phyloP scores from a whole-genome alignment of 1,140 invertebrate species.

The Hestina assimilis region DNA sequence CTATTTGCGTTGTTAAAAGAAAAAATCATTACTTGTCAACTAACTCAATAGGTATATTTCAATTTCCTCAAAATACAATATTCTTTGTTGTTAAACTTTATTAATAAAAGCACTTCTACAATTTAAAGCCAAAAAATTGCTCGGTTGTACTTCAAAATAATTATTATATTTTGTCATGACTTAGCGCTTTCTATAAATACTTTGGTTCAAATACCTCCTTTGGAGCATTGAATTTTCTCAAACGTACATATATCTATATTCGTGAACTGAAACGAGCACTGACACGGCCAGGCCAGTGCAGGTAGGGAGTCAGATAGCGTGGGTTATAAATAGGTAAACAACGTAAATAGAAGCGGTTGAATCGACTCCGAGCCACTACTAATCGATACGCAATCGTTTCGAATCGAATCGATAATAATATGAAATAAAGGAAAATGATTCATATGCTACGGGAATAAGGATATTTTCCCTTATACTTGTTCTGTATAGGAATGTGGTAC shows the following conservation, averaged over 20 bases:
- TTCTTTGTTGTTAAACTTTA: too few species aligned
- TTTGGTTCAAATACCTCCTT: slow-evolving; percentile 20
- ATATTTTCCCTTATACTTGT: slow-evolving; percentile 13
- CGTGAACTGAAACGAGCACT: slow-evolving; percentile 24
- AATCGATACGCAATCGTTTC: slow-evolving; percentile 60
- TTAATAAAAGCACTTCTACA: background rate
- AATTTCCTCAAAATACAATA: too few species aligned
- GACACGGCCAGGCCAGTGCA: slow-evolving; percentile 37
- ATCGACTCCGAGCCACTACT: slow-evolving; percentile 63
- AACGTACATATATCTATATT: slow-evolving; percentile 13
- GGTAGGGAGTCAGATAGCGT: slow-evolving; percentile 60
- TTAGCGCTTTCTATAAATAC: slow-evolving; percentile 29
- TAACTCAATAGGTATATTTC: too few species aligned
- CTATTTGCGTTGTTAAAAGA: too few species aligned
- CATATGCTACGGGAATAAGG: slow-evolving; percentile 13
- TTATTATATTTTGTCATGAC: slow-evolving; percentile 7
- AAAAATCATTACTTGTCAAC: too few species aligned
- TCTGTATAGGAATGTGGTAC: slow-evolving; percentile 31
- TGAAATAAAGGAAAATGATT: slow-evolving; percentile 26
- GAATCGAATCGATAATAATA: slow-evolving; percentile 29
- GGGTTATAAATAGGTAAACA: slow-evolving; percentile 74
- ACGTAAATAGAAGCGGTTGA: slow-evolving; percentile 73
- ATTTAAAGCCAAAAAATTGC: too few species aligned
- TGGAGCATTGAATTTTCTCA: background rate
- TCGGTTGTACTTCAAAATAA: background rate